These are phyloP conservation scores for Saturnia japonica DNA, from an alignment of 2,888 invertebrate species.

Conservation along the genomic window DNA sequence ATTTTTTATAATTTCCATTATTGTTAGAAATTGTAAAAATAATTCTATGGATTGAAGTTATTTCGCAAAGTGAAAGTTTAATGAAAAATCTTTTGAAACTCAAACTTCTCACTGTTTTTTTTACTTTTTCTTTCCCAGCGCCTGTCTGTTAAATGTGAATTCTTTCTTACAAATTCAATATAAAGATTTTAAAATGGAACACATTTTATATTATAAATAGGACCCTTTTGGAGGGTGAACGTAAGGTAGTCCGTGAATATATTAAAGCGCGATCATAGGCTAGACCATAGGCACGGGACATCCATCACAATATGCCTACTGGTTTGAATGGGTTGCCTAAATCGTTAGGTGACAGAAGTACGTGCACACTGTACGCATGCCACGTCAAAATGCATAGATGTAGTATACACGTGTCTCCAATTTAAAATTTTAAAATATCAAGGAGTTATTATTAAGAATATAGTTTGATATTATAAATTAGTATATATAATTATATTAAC, in stretches of 20 bases:
- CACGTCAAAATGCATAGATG: slow-evolving; percentile 14
- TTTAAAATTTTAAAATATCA: not conserved
- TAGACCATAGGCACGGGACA: slow-evolving; percentile 18
- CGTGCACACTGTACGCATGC: slow-evolving; percentile 13
- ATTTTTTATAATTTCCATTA: too few relatives aligned
- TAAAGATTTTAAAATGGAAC: not conserved
- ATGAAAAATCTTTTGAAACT: too few relatives aligned
- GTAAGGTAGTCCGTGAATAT: slow-evolving; percentile 21
- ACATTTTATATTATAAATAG: not conserved
- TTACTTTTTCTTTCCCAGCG: too few relatives aligned
- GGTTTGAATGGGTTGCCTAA: slow-evolving; percentile 23
- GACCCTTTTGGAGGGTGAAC: not conserved
- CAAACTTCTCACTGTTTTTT: too few relatives aligned
- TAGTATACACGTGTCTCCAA: not conserved
- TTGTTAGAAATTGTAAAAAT: too few relatives aligned
- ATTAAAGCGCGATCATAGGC: slow-evolving; percentile 20
- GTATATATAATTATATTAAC: too few relatives aligned
- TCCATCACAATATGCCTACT: slow-evolving; percentile 23
- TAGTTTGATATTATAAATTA: too few relatives aligned
- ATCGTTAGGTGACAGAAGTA: slow-evolving; percentile 12
- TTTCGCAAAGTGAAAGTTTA: too few relatives aligned
- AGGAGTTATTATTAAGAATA: too few relatives aligned
- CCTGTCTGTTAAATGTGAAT: too few relatives aligned
- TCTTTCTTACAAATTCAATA: not conserved
- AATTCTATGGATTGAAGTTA: too few relatives aligned